Percentiles rank a stretch among this genome's conserved stretches.
These are phyloP conservation scores for Phodopus roborovskii DNA, from an alignment of 2,113 vertebrate species.

Conservation along the genomic window DNA sequence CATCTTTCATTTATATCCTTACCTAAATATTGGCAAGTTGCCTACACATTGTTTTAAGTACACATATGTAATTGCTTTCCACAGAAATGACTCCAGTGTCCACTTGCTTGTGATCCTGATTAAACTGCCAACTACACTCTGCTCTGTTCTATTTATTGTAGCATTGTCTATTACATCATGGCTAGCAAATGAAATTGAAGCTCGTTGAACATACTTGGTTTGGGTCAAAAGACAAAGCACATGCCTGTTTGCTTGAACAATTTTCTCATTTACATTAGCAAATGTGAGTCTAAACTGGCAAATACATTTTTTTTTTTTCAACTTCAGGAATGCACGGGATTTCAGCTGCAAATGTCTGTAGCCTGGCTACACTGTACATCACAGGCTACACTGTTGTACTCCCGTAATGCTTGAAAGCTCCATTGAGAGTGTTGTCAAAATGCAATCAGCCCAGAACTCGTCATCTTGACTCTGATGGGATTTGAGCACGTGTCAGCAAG, in stretches of 20 bases:
- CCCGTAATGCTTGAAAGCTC: neutral
- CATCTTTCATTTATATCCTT: neutral
- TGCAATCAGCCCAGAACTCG: slow-evolving; percentile 55
- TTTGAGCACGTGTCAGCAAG: slow-evolving; percentile 35
- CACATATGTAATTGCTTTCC: neutral
- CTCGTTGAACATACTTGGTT: neutral
- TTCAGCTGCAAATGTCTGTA: neutral
- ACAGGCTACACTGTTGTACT: neutral
- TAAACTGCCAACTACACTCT: neutral
- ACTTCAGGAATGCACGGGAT: neutral
- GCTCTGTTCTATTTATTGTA: neutral
- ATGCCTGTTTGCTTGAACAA: neutral
- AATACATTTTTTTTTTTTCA: neutral
- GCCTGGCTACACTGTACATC: neutral
- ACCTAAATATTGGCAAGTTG: neutral
- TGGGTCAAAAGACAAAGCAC: neutral
- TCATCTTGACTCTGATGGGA: slow-evolving; percentile 45
- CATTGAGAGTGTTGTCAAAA: slow-evolving; percentile 54
- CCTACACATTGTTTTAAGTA: neutral
- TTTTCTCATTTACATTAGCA: neutral
- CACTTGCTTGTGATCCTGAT: neutral
- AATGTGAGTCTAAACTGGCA: neutral
- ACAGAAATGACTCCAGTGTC: neutral
- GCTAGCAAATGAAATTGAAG: neutral
- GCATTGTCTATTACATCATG: neutral